Evolutionary conservation across 2,113 vertebrate species (phyloP), one percentile per base, ranked within the genome.

Genomic region (Amphiprion ocellaris): DNA sequence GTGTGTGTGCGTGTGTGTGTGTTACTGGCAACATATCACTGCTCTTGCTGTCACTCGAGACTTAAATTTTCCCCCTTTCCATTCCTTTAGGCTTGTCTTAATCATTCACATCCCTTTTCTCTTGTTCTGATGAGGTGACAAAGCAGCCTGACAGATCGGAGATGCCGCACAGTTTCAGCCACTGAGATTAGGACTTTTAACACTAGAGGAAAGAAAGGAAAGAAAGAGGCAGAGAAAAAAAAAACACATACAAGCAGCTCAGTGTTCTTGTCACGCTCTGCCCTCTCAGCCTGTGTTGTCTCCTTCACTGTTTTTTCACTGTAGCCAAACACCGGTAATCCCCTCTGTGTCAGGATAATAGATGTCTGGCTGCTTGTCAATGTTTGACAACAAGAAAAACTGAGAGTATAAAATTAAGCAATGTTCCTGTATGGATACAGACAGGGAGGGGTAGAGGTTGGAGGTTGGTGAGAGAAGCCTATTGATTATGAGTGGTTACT

Each of bases 401-500:
- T 68, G 47, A 10, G 41, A 53, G 64, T 83, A 52, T 79, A 79
- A 89, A 82, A 82, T 82, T 14, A 74, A 63, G 47, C 6, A 1
- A 8, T n/a, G 58, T 56, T 59, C 66, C n/a, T 55, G 62, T 47
- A 69, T 0, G 4, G 53, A 54, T 62, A n/a, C 61, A 74, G 81
- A 83, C 41, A 6, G 24, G 79, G 69, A 59, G 61, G 47, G 41
- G 55, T 46, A 8, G 10, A 44, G 24, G 33, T 46, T 55, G 63
- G 69, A 24, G 49, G 11, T 69, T 55, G 26, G 12, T 33, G 44
- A 15, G 59, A 12, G 16, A 63, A 59, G 89, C 89, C 92, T 81
- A 81, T 82, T 76, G 83, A 94, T 97, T 97, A 98, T 97, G 94
- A 96, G 95, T 92, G 91, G 94, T 95, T 21, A 21, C 21, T 21